A percentile compares a stretch with the other conserved stretches of the same genome.
Evolutionary conservation across 1,140 invertebrate species (phyloP).

Genomic region (Lepidurus couesii): DNA sequence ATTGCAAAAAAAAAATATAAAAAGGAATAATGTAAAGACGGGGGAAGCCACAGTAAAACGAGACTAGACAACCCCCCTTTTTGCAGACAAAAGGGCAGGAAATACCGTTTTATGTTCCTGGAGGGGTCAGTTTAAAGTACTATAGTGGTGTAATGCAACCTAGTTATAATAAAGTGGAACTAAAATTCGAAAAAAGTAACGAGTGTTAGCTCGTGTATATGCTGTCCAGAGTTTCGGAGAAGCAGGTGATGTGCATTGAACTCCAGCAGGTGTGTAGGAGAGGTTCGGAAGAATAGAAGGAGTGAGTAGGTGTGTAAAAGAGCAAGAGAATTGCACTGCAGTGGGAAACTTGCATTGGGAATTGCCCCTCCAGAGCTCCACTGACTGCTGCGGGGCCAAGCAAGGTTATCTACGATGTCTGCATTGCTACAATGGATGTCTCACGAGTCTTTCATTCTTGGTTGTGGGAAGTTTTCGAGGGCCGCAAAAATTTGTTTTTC

Average conservation of each 20-base stretch:
- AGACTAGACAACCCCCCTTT: no score
- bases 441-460: background rate
- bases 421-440: slow-evolving; percentile 7
- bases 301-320: background rate
- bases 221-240: background rate
- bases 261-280: background rate
- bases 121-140: no score
- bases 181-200: background rate
- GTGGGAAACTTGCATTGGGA: background rate
- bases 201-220: background rate
- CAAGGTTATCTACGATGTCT: background rate
- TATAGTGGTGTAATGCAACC: no score
- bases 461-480: background rate
- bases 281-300: background rate
- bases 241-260: background rate
- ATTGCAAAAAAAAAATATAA: no score
- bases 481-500: background rate
- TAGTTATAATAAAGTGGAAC: background rate
- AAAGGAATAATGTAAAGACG: no score
- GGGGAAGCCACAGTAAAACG: no score
- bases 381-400: background rate
- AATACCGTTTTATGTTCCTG: no score
- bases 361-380: background rate
- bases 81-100: no score
- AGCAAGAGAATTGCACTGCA: background rate